Evolutionary conservation across 2,888 invertebrate species (phyloP), one percentile per base, ranked within the genome.

Genomic region (Drosophila lacicola): DNA sequence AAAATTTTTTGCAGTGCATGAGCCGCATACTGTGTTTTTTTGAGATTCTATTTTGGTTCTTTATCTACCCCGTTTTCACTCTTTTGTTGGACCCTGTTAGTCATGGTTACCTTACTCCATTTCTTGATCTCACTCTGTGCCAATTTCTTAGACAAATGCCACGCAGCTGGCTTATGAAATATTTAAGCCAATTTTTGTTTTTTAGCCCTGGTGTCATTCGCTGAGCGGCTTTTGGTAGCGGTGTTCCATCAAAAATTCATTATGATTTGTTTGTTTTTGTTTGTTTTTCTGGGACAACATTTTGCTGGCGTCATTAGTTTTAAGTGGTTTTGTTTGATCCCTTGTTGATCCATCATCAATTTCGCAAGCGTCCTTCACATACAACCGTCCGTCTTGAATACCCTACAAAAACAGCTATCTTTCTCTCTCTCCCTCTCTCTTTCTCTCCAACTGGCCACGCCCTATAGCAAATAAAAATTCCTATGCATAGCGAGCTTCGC

Each of bases 201-300:
- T 41, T 3, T 25, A 14, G 37, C 21, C 37, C 6, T 25, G 14
- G 17, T 63, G 51, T 54, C 51, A 45, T 57, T 72, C 46, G 37
- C 11, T 19, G 21, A 50, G 21, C 49, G 13, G 17, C 41, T 39
- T 57, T 60, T 56, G 33, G 17, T 55, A 36, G 19, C 33, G 13
- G 44, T 49, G 46, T 46, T 60, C 45, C 70, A 86, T 73, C 37
- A 63, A 70, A 73, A 64, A 66, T 75, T 67, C 71, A 75, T 88
- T 78, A 73, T 63, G 60, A 44, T 56, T 60, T 45, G 47, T 25
- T 21, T 50, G 44, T 39, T 19, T 14, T 3, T 55, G 19, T 34
- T 25, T 33, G 19, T 33, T n/a, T 75, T 69, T 66, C 41, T 67
- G 36, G 50, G 71, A 44, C 66, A 57, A 47, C 36, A 50, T 58